These are phyloP conservation scores for Noctua janthina DNA, from an alignment of 2,888 invertebrate species.

Conservation along the genomic window DNA sequence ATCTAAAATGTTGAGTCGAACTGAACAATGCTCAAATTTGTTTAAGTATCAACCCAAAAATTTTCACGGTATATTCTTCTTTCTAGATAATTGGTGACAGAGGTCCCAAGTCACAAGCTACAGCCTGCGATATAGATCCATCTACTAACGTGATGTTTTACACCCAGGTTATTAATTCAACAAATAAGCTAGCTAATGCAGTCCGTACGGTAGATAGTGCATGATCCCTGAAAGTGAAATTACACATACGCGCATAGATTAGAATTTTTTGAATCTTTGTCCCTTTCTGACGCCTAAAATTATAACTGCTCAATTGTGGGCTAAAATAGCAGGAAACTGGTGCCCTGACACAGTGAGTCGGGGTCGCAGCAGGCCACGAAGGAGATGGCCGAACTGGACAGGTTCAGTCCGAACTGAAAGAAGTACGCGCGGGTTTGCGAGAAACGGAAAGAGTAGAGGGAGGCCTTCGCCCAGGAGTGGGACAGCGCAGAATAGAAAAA, in stretches of 20 bases:
- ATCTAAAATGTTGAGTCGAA: not conserved
- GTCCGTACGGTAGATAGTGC: not conserved
- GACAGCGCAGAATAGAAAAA: too few species aligned
- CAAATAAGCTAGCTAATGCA: not conserved
- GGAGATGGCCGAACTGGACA: too few species aligned
- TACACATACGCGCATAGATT: not conserved
- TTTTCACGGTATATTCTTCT: not conserved
- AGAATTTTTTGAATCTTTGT: not conserved
- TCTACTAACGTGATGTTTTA: conserved; percentile 92
- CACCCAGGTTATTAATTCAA: conserved; percentile 86
- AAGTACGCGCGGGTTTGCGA: too few species aligned
- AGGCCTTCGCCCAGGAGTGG: too few species aligned
- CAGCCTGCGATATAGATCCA: conserved; percentile 92
- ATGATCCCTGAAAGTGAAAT: not conserved
- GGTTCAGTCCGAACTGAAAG: too few species aligned
- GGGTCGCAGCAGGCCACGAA: too few species aligned
- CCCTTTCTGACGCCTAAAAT: not conserved
- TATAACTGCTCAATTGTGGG: not conserved
- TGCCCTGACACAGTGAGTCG: too few species aligned
- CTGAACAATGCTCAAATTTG: not conserved
- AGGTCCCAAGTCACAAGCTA: conserved; percentile 93
- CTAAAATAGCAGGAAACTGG: not conserved
- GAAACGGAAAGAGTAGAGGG: too few species aligned
- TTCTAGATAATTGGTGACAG: conserved; percentile 91
- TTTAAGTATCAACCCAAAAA: not conserved